Conservation (phyloP, 1,140 invertebrate species). For the Zaprionus tsacasi region DNA sequence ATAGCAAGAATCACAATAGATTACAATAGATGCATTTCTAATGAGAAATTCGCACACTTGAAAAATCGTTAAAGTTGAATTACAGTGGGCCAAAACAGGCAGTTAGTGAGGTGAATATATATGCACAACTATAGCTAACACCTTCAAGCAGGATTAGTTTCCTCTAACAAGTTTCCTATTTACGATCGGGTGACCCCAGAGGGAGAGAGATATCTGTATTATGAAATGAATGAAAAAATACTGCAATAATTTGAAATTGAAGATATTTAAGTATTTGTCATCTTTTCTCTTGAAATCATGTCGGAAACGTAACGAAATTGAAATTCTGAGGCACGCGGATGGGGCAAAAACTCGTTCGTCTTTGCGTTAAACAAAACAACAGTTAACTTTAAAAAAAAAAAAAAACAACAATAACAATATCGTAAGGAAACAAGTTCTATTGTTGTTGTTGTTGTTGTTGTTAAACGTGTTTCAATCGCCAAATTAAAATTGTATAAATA, state of each 20-base stretch:
- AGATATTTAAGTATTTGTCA: background rate
- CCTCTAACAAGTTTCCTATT: background rate
- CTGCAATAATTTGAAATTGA: background rate
- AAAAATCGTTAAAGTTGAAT: slow-evolving; percentile 24
- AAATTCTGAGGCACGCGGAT: slow-evolving; percentile 43
- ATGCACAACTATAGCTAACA: background rate
- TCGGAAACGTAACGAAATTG: slow-evolving; percentile 41
- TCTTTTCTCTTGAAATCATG: background rate
- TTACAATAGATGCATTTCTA: slow-evolving; percentile 1
- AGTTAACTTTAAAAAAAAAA: slow-evolving; percentile 62
- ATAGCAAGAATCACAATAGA: background rate
- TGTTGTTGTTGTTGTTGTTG: slow-evolving; percentile 50
- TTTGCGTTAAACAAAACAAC: slow-evolving; percentile 65
- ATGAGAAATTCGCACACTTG: slow-evolving; percentile 59
- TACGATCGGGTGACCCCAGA: background rate
- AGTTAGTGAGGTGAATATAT: background rate
- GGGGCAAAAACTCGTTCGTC: slow-evolving; percentile 48
- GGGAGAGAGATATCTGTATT: background rate
- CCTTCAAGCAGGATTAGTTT: background rate
- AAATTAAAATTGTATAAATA: slow-evolving; percentile 46
- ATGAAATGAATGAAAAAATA: slow-evolving; percentile 2
- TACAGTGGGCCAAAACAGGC: background rate
- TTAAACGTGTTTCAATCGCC: slow-evolving; percentile 70
- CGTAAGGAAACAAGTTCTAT: slow-evolving; percentile 67
- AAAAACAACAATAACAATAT: slow-evolving; percentile 29